These are phyloP conservation scores for Heliconius himera DNA, from an alignment of 1,140 invertebrate species.

Conservation along the genomic window DNA sequence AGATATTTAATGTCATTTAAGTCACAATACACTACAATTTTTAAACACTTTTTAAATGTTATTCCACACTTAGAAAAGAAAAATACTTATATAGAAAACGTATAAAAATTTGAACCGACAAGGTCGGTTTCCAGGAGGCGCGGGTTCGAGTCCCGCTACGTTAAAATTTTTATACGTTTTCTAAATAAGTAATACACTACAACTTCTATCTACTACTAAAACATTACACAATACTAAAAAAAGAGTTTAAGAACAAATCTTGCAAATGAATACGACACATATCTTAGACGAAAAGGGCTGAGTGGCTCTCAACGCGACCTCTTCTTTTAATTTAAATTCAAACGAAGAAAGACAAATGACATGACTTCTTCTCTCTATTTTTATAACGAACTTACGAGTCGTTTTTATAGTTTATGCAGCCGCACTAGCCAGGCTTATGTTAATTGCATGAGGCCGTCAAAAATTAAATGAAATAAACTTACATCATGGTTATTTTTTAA, in stretches of 20 bases:
- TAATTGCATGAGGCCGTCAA: too few relatives aligned
- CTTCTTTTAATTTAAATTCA: conserved; percentile 2
- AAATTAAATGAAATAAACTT: too few relatives aligned
- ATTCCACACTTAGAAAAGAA: too few relatives aligned
- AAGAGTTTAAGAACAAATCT: conserved; percentile 2
- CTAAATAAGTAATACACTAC: neutral
- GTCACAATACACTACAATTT: neutral
- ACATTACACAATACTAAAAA: neutral
- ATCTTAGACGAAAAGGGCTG: conserved; percentile 25
- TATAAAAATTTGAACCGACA: too few relatives aligned
- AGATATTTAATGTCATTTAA: conserved; percentile 11
- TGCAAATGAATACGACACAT: conserved; percentile 3
- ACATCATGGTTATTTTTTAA: too few relatives aligned
- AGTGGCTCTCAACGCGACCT: conserved; percentile 22
- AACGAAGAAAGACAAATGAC: conserved; percentile 15
- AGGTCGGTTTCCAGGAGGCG: too few relatives aligned
- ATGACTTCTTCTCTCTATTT: neutral
- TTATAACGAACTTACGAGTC: neutral
- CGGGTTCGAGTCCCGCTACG: too few relatives aligned
- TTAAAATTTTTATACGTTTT: too few relatives aligned
- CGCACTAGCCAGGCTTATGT: too few relatives aligned
- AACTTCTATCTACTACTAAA: too few relatives aligned
- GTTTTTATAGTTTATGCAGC: neutral
- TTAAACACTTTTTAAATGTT: neutral
- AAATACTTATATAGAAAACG: too few relatives aligned